These are phyloP conservation scores for Anguilla pacifica DNA, from an alignment of 2,797 vertebrate species.

Conservation along the genomic window DNA sequence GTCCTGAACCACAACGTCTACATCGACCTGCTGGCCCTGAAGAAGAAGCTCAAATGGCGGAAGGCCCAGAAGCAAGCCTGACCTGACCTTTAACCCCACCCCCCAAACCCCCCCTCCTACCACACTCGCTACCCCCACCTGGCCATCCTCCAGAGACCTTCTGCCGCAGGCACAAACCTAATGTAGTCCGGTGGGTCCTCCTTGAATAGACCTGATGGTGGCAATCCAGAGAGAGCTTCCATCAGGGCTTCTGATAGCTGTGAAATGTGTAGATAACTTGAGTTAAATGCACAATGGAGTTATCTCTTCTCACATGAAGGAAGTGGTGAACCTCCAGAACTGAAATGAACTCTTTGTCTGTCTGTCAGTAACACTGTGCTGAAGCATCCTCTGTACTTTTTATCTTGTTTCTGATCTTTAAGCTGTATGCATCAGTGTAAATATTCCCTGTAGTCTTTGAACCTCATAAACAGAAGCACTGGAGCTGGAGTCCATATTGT, in stretches of 20 bases:
- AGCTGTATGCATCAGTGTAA: not conserved
- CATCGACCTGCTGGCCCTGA: conserved; percentile 74
- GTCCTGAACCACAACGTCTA: conserved; percentile 76
- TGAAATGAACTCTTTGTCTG: not conserved
- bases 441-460: not conserved
- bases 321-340: not conserved
- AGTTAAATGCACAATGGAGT: too few species aligned
- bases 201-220: not conserved
- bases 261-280: not conserved
- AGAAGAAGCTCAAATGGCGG: conserved; percentile 64
- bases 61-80: not conserved
- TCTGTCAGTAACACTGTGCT: not conserved
- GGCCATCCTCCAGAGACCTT: not conserved
- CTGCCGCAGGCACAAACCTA: not conserved
- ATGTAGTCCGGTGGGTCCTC: not conserved
- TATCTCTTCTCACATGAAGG: not conserved
- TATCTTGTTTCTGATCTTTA: not conserved
- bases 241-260: not conserved
- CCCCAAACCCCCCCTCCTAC: not conserved
- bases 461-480: not conserved
- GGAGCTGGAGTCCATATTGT: not conserved
- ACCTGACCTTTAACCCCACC: not conserved
- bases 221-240: not conserved
- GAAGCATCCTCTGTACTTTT: not conserved
- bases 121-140: not conserved